Evolutionary conservation across 1,140 invertebrate genomes (phyloP), one percentile per base, ranked within the genome.

Genomic region (Trichoplusia ni): DNA sequence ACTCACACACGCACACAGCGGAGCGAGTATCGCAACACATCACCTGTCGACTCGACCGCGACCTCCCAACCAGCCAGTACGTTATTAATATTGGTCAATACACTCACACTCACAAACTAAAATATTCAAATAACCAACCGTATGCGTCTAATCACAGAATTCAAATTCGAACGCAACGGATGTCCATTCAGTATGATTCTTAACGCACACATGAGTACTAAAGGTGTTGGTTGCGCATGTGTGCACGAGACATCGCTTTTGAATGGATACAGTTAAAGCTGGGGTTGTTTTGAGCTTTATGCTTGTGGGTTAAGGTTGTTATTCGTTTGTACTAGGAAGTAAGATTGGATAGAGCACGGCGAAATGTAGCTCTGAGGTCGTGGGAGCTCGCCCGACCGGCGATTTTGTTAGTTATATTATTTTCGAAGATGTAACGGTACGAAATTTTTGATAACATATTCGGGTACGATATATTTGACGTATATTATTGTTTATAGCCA

Each of bases 51-150:
- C 71, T 71, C 59, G 63, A 62, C 70, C 73, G 73, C 77, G 79
- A 87, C 82, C 81, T 81, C 73, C 79, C 75, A 79, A 77, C 74
- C 69, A 61, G 67, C 64, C 65, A 64, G 69, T 72, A 77, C 68
- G 67, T 79, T 83, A 86, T 80, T 81, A 81, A 81, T 82, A 79
- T 84, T 86, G 84, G 84, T 86, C 86, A 86, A 82, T 70, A 80
- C 73, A 77, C 79, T 44, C 82, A 82, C 72, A 82, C 72, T 27
- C 37, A 37, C 25, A 25, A 3, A 38, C 1, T 13, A 23, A 67
- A 70, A 25, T 7, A 4, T 9, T 16, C 9, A 29, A 73, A 70
- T 73, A 64, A 46, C 44, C 29, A 68, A 71, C 76, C 68, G 54
- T 82, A 66, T 6, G 31, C 61, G 46, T 29, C 14, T 8, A 42